Conservation (phyloP, 2,113 vertebrate species). For the Thinocorus orbignyianus region DNA sequence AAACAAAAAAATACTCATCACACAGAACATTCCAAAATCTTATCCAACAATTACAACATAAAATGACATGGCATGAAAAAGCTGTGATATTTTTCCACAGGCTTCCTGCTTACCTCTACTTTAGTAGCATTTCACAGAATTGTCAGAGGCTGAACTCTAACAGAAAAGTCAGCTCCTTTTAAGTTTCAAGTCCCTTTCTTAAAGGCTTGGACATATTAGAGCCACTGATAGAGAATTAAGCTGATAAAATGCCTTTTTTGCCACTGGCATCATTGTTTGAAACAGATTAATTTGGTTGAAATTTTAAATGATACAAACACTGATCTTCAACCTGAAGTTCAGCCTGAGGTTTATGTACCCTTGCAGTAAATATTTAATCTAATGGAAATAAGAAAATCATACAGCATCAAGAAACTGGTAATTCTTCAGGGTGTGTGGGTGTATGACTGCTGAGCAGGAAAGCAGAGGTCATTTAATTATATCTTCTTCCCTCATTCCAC, state of each 20-base stretch:
- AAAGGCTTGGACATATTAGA: neutral
- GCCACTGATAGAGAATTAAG: neutral
- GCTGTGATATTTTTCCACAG: neutral
- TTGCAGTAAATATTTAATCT: neutral
- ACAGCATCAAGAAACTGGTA: neutral
- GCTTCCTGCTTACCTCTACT: neutral
- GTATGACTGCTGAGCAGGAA: neutral
- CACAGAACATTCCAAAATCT: neutral
- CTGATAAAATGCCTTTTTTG: neutral
- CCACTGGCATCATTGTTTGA: neutral
- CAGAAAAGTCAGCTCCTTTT: neutral
- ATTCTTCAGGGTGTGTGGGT: neutral
- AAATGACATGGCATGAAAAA: neutral
- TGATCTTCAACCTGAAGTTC: neutral
- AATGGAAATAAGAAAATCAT: constrained; percentile 14
- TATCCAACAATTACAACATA: neutral
- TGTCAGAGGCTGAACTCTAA: neutral
- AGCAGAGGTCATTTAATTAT: constrained; percentile 10
- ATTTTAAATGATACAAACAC: neutral
- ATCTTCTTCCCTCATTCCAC: neutral
- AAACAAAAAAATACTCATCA: neutral
- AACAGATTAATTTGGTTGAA: neutral
- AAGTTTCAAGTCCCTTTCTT: neutral
- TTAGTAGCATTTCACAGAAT: neutral
- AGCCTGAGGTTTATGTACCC: neutral